A percentile compares a stretch with the other conserved stretches of the same genome.
phyloP scores from a whole-genome alignment of 2,888 invertebrate genomes.

The Nemurella pictetii region DNA sequence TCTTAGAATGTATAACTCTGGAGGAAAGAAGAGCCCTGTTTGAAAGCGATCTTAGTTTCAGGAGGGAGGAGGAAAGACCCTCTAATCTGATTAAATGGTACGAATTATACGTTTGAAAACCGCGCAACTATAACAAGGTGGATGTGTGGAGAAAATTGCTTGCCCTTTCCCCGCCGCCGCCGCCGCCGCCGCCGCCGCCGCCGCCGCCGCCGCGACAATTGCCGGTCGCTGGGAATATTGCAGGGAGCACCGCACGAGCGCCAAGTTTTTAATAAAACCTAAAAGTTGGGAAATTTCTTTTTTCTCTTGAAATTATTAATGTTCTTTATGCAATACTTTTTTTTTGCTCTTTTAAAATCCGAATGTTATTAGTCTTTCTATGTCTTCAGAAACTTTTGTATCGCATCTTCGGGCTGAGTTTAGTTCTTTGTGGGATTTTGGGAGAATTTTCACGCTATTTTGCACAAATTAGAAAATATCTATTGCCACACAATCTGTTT shows the following conservation, averaged over 20 bases:
- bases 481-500: too few species aligned
- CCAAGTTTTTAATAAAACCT: background rate
- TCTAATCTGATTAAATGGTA: conserved; percentile 6
- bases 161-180: background rate
- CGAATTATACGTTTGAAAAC: conserved; percentile 17
- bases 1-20: background rate
- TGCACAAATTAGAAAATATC: too few species aligned
- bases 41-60: background rate
- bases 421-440: background rate
- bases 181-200: background rate
- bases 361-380: background rate
- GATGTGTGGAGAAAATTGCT: background rate
- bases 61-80: background rate
- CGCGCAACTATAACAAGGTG: background rate
- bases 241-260: background rate
- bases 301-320: background rate
- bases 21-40: background rate
- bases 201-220: background rate
- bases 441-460: background rate
- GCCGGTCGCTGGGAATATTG: background rate
- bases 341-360: background rate
- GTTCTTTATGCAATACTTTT: background rate
- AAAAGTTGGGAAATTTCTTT: background rate
- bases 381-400: background rate
- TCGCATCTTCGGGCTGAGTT: background rate